Conservation (phyloP, 2,888 invertebrate species). For the Erynnis tages region DNA sequence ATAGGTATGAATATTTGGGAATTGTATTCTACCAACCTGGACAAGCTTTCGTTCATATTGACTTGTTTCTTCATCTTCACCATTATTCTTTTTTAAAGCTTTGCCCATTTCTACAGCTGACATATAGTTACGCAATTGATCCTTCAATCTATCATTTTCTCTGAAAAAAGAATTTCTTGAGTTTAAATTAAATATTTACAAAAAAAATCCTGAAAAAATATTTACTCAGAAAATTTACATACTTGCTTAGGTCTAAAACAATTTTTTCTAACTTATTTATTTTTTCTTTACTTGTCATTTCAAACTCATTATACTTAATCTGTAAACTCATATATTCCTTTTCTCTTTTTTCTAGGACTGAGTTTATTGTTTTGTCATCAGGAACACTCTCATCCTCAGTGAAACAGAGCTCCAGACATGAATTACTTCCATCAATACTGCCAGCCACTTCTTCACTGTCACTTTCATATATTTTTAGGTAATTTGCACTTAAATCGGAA, state of each 20-base stretch:
- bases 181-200: background rate
- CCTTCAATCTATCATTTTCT: slow-evolving; percentile 91
- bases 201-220: no score
- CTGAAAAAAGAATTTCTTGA: slow-evolving; percentile 59
- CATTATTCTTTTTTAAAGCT: slow-evolving; percentile 84
- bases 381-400: slow-evolving; percentile 69
- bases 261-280: slow-evolving; percentile 75
- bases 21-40: slow-evolving; percentile 80
- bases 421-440: slow-evolving; percentile 73
- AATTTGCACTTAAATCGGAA: slow-evolving; percentile 68
- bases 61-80: slow-evolving; percentile 84
- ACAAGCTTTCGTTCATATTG: slow-evolving; percentile 93
- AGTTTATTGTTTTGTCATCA: slow-evolving; percentile 58
- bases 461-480: slow-evolving; percentile 73
- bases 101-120: slow-evolving; percentile 94
- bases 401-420: slow-evolving; percentile 74
- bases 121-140: slow-evolving; percentile 92
- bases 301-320: slow-evolving; percentile 74
- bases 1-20: no score
- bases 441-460: slow-evolving; percentile 74
- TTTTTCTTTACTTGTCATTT: slow-evolving; percentile 69
- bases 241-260: slow-evolving; percentile 85
- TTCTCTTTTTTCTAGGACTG: slow-evolving; percentile 67
- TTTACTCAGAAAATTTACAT: slow-evolving; percentile 27
- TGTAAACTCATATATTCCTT: slow-evolving; percentile 76